A percentile compares a stretch with the other conserved stretches of the same genome.
phyloP scores from a whole-genome alignment of 2,888 invertebrate genomes.

The Palloptera scutellata region DNA sequence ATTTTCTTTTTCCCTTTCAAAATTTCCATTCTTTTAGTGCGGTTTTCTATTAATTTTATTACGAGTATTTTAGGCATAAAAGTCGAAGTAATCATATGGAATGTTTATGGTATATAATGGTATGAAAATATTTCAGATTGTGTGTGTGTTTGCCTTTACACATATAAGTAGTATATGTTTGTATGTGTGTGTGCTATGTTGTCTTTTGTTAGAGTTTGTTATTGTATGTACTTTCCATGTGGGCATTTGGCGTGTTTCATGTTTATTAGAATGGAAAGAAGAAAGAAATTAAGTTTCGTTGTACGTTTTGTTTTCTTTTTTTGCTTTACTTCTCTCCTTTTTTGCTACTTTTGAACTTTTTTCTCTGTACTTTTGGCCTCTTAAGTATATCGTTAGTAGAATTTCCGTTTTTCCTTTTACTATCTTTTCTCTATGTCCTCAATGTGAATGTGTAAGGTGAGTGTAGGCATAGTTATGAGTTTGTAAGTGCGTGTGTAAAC shows the following conservation, averaged over 20 bases:
- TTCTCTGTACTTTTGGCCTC: not conserved
- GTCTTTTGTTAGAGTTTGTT: no score
- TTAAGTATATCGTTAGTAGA: not conserved
- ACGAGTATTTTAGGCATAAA: no score
- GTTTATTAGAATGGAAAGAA: not conserved
- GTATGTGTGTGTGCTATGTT: not conserved
- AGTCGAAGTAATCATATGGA: no score
- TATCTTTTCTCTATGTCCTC: not conserved
- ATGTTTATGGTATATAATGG: not conserved
- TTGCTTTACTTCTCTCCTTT: not conserved
- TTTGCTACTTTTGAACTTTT: not conserved
- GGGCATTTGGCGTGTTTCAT: constrained; percentile 23
- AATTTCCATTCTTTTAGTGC: no score
- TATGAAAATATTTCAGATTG: not conserved
- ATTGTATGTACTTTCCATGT: not conserved
- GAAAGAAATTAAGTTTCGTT: constrained; percentile 17
- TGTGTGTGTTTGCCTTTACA: not conserved
- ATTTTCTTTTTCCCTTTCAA: no score
- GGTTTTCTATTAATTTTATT: no score
- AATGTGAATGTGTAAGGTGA: not conserved
- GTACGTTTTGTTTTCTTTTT: not conserved
- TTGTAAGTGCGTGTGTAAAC: no score
- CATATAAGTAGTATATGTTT: no score
- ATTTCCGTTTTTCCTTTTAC: constrained; percentile 14
- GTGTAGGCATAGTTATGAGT: not conserved